Evolutionary conservation across 2,797 vertebrate genomes (phyloP), one percentile per base, ranked within the genome.

Genomic region (Distichodus sexfasciatus): DNA sequence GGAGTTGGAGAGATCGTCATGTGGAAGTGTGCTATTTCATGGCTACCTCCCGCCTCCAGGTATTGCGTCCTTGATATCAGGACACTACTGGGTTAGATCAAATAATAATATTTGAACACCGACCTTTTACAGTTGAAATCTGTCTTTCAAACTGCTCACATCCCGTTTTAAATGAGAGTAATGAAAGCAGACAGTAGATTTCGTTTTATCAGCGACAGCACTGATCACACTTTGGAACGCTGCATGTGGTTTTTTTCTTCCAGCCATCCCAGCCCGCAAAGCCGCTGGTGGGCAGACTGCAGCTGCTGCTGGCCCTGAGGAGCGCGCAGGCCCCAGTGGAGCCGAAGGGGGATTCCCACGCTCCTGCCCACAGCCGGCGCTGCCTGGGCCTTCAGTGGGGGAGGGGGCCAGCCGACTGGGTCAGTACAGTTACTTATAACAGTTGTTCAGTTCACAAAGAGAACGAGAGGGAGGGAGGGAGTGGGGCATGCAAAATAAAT

Each of bases 41-140:
- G 97, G 97, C 33, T 99, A 99, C 84, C 86, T 99, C 73, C 97
- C 96, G 3, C 95, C 97, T 29, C 97, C 97, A 90, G 96, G 97
- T 99, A 92, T 51, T 65, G 0, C 58, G 24, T 51, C 2, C 29
- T 33, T 8, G 24, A 3, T 29, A 51, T 3, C 8, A 7, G 19
- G 7, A 38, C 21, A 38, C n/a, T n/a, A n/a, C n/a, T n/a, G n/a
- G n/a, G n/a, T n/a, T n/a, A n/a, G n/a, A n/a, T n/a, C n/a, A n/a
- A n/a, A n/a, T n/a, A n/a, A n/a, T n/a, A n/a, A n/a, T n/a, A n/a
- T n/a, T n/a, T n/a, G n/a, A n/a, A n/a, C n/a, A n/a, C n/a, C n/a
- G n/a, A n/a, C n/a, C n/a, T n/a, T n/a, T n/a, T n/a, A n/a, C n/a
- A n/a, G n/a, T n/a, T n/a, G n/a, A n/a, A n/a, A n/a, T n/a, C n/a